phyloP scores from a whole-genome alignment of 2,113 vertebrate species.

The Tenrec ecaudatus region DNA sequence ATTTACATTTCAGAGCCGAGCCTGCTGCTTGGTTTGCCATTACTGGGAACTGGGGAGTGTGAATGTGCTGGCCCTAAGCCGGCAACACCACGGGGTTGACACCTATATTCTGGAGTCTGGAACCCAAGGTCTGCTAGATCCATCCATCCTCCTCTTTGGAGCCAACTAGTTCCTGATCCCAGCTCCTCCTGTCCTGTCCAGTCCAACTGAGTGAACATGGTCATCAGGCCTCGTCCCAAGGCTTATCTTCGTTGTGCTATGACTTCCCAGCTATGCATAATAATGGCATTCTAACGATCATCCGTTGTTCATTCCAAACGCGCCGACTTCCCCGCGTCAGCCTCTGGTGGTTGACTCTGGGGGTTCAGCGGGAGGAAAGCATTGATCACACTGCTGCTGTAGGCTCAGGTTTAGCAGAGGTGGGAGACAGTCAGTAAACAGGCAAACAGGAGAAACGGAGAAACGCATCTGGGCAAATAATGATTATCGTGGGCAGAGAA shows the following conservation, averaged over 20 bases:
- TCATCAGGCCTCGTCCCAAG: background rate
- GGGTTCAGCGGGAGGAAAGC: background rate
- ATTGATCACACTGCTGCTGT: background rate
- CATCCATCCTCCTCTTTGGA: background rate
- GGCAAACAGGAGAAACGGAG: constrained; percentile 23
- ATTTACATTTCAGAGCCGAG: background rate
- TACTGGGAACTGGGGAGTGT: background rate
- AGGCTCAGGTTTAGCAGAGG: constrained; percentile 5
- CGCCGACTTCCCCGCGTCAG: background rate
- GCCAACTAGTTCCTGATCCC: background rate
- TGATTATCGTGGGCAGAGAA: constrained; percentile 50
- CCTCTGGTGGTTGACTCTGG: background rate
- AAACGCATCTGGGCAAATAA: constrained; percentile 36
- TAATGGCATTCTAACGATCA: background rate
- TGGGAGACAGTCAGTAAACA: constrained; percentile 27
- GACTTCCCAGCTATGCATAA: background rate
- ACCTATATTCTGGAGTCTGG: background rate
- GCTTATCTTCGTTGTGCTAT: background rate
- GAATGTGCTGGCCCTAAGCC: background rate
- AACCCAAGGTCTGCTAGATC: background rate
- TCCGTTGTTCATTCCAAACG: background rate
- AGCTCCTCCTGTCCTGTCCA: background rate
- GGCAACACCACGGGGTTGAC: too few relatives aligned
- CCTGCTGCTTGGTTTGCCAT: background rate
- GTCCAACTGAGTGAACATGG: background rate